These are phyloP conservation scores for Apodemia zela DNA, from an alignment of 2,888 invertebrate species.

Conservation along the genomic window DNA sequence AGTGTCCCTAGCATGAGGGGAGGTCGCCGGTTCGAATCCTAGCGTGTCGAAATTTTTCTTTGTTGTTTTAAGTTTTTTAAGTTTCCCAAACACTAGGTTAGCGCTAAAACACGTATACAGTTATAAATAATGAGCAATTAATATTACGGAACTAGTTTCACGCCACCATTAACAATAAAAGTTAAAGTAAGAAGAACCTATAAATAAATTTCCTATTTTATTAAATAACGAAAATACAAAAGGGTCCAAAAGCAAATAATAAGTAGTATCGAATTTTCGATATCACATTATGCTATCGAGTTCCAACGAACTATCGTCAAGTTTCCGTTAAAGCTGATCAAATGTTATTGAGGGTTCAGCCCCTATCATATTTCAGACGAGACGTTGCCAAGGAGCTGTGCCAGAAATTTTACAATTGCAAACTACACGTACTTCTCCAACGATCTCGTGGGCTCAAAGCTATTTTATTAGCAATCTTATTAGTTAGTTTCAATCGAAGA, in stretches of 20 bases:
- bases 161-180: no score
- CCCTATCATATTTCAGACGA: constrained; percentile 32
- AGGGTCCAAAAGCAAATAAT: neutral
- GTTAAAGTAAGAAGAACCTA: no score
- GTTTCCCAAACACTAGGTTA: no score
- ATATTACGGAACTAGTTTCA: no score
- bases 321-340: constrained; percentile 7
- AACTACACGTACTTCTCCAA: constrained; percentile 31
- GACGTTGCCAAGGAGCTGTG: constrained; percentile 33
- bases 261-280: constrained; percentile 1
- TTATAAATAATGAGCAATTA: no score
- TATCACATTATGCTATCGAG: constrained; percentile 8
- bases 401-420: constrained; percentile 35
- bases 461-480: constrained; percentile 7
- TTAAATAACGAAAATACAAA: neutral
- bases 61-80: no score
- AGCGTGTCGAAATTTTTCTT: no score
- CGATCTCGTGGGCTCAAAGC: constrained; percentile 21
- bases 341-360: constrained; percentile 25
- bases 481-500: neutral
- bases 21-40: no score
- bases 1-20: no score
- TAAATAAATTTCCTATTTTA: no score
- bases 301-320: constrained; percentile 12
- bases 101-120: no score